phyloP scores from a whole-genome alignment of 1,140 invertebrate species.

The Diprion similis region DNA sequence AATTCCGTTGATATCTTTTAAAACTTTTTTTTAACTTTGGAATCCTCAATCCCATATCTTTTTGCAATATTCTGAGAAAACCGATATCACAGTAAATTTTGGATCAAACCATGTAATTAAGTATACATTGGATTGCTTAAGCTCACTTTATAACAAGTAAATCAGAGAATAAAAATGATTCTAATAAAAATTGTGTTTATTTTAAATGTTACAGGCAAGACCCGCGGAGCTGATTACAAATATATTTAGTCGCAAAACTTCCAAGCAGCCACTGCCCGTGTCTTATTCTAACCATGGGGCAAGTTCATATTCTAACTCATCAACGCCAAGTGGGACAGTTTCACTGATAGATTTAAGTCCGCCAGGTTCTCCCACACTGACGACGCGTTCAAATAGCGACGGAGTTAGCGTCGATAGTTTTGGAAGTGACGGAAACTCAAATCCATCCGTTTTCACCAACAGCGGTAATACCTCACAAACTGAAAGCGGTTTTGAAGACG shows the following conservation, averaged over 20 bases:
- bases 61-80: no score
- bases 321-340: slow-evolving; percentile 29
- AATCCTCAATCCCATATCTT: no score
- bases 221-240: slow-evolving; percentile 53
- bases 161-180: slow-evolving; percentile 12
- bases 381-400: slow-evolving; percentile 75
- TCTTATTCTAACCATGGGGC: slow-evolving; percentile 20
- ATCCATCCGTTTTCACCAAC: slow-evolving; percentile 63
- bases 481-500: slow-evolving; percentile 79
- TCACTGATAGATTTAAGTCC: slow-evolving; percentile 62
- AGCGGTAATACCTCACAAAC: slow-evolving; percentile 75
- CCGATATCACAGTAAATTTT: no score
- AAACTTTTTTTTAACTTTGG: no score
- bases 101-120: no score
- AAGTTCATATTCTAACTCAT: slow-evolving; percentile 25
- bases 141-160: slow-evolving; percentile 13
- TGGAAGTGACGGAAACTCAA: slow-evolving; percentile 73
- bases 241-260: slow-evolving; percentile 44
- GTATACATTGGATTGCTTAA: not conserved
- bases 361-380: slow-evolving; percentile 75
- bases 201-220: slow-evolving; percentile 40
- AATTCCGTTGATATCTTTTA: not conserved
- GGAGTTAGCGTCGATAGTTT: slow-evolving; percentile 77
- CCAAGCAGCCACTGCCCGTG: not conserved
- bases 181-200: not conserved